A percentile compares a stretch with the other conserved stretches of the same genome.
These are phyloP conservation scores for Pantherophis guttatus DNA, from an alignment of 2,113 vertebrate species.

Conservation along the genomic window DNA sequence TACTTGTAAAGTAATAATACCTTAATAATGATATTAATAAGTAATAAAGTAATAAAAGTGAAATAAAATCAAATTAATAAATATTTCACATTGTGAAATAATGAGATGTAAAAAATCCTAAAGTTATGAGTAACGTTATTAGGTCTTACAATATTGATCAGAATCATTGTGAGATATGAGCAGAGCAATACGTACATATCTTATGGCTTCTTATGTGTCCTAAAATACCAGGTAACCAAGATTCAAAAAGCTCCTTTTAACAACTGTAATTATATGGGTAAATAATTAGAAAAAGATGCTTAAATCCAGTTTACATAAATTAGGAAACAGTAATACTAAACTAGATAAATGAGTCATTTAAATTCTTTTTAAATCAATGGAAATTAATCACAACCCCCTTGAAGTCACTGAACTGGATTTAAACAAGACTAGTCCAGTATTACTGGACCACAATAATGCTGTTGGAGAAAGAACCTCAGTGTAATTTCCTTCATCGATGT, in stretches of 20 bases:
- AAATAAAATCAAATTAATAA: too few relatives aligned
- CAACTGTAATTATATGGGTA: background rate
- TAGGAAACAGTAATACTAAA: too few relatives aligned
- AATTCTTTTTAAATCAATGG: conserved; percentile 34
- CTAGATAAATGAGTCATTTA: background rate
- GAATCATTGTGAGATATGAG: background rate
- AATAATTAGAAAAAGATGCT: background rate
- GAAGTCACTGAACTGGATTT: background rate
- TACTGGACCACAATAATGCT: background rate
- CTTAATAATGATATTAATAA: too few relatives aligned
- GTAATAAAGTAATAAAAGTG: too few relatives aligned
- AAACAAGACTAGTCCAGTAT: background rate
- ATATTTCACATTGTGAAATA: background rate
- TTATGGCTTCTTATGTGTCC: background rate
- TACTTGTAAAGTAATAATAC: too few relatives aligned
- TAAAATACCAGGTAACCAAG: background rate
- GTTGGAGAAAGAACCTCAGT: background rate
- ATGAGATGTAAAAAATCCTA: background rate
- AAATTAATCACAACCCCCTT: background rate
- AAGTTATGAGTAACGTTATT: background rate
- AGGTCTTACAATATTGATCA: background rate
- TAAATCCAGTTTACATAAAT: background rate
- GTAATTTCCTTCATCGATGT: background rate
- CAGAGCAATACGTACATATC: background rate
- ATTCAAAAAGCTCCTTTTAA: background rate